Percentiles rank a stretch among this genome's conserved stretches.
Conservation (phyloP, 2,113 vertebrate species). For the Larimichthys crocea region DNA sequence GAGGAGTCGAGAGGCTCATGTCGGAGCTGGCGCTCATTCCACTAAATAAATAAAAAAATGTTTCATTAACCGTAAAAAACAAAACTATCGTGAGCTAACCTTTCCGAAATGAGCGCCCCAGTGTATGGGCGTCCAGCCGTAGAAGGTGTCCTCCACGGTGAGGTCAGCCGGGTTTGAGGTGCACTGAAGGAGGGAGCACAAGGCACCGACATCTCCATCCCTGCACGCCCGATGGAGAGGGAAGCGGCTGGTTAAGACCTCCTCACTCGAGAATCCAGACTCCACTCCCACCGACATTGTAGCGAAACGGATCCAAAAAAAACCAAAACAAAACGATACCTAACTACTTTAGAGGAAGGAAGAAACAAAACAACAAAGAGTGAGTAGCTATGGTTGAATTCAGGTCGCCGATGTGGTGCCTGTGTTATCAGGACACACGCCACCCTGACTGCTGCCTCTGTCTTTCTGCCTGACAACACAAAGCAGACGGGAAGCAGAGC, state of each 20-base stretch:
- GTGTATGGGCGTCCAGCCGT: conserved; percentile 97
- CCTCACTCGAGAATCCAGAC: conserved; percentile 96
- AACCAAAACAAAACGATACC: not conserved
- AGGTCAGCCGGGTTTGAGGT: conserved; percentile 84
- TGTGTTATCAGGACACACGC: conserved; percentile 42
- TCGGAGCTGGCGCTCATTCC: conserved; percentile 2
- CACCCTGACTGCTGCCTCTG: conserved; percentile 42
- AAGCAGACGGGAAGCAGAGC: conserved; percentile 42
- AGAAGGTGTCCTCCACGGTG: conserved; percentile 93
- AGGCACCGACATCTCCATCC: conserved; percentile 91
- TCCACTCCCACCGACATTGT: conserved; percentile 86
- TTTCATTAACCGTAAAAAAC: not conserved
- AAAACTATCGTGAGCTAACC: conserved; percentile 78
- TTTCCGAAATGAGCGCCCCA: conserved; percentile 98
- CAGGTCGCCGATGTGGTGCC: not conserved
- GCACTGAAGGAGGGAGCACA: conserved; percentile 89
- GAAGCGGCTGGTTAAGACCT: conserved; percentile 92
- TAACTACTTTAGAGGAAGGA: not conserved
- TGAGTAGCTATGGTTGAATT: not conserved
- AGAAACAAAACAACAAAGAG: not conserved
- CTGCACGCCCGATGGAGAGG: conserved; percentile 97
- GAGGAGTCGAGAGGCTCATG: conserved; percentile 54
- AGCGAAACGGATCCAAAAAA: not conserved
- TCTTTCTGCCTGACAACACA: conserved; percentile 80
- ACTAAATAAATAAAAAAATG: not conserved